Percentiles rank a stretch among this genome's conserved stretches.
Evolutionary conservation across 2,113 vertebrate species (phyloP).

Genomic region (Xenotilapia flavipinnis): DNA sequence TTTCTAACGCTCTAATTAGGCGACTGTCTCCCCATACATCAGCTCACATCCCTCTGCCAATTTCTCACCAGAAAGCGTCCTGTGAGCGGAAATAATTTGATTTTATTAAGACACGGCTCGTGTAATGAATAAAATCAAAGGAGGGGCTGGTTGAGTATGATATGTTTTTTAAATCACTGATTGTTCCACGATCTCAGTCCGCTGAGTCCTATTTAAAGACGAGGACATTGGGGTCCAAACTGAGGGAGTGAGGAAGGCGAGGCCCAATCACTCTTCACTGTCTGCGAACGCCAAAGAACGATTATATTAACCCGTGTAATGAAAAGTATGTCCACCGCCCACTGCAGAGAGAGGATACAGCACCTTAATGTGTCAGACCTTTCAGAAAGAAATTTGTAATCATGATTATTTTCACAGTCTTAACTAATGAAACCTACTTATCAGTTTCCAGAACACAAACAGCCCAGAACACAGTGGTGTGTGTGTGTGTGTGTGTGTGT

Average conservation of each 20-base stretch:
- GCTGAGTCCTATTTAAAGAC: constrained; percentile 24
- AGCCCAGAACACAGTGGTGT: background rate
- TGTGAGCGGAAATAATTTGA: constrained; percentile 73
- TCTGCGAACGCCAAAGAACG: background rate
- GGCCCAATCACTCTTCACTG: background rate
- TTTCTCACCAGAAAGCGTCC: constrained; percentile 71
- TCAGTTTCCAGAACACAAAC: background rate
- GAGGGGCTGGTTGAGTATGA: constrained; percentile 52
- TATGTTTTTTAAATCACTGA: constrained; percentile 48
- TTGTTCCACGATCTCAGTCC: constrained; percentile 24
- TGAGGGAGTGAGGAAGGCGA: background rate
- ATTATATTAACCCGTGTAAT: background rate
- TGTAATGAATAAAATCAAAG: constrained; percentile 64
- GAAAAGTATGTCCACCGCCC: background rate
- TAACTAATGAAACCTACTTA: background rate
- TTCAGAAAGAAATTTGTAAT: background rate
- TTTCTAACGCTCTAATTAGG: constrained; percentile 98
- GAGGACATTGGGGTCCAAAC: background rate
- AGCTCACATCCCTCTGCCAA: constrained; percentile 85
- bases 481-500: no score
- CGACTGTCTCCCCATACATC: constrained; percentile 93
- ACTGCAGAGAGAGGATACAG: background rate
- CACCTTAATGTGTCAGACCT: background rate
- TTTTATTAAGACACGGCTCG: constrained; percentile 70
- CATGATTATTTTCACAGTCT: background rate